phyloP scores from a whole-genome alignment of 2,113 vertebrate genomes.

The Ivindomyrus marchei region DNA sequence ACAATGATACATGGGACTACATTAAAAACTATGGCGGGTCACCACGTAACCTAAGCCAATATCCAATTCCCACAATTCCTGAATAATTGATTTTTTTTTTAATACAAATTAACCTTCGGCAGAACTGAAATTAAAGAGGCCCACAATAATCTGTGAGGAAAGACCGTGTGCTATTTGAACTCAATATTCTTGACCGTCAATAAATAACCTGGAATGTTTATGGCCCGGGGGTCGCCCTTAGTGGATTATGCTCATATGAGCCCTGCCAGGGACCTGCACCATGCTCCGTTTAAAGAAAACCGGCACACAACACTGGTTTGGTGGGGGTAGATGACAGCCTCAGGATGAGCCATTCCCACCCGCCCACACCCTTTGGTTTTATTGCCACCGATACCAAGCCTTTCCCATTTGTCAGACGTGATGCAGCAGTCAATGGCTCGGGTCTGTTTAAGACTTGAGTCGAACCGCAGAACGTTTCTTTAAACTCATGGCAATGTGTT shows the following conservation, averaged over 20 bases:
- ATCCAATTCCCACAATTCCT: slow-evolving; percentile 13
- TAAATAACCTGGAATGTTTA: slow-evolving; percentile 4
- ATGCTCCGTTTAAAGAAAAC: neutral
- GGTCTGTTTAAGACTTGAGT: neutral
- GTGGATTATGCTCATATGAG: neutral
- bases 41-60: slow-evolving; percentile 2
- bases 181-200: slow-evolving; percentile 13
- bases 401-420: neutral
- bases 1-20: neutral
- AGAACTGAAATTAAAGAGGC: slow-evolving; percentile 5
- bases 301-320: neutral
- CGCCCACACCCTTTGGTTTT: neutral
- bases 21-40: neutral
- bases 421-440: neutral
- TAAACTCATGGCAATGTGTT: neutral
- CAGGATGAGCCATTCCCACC: neutral
- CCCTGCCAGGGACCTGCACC: neutral
- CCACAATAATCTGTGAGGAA: neutral
- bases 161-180: slow-evolving; percentile 1
- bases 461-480: neutral
- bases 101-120: slow-evolving; percentile 10
- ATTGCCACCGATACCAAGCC: neutral
- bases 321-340: neutral
- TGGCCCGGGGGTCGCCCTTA: neutral
- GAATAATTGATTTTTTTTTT: slow-evolving; percentile 11